These are phyloP conservation scores for human (Homo sapiens) DNA, from an alignment of 2,113 vertebrate species.

Conservation along the genomic window GRCh38 chr7:131213001-131213500, in stretches of 20 bases:
- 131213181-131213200: neutral
- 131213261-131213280: slow-evolving; percentile 3
- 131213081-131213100: slow-evolving; percentile 21
- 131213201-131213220: neutral
- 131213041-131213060: neutral
- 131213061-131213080: neutral
- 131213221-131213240: neutral
- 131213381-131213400: slow-evolving; percentile 37
- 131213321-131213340: neutral
- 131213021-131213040: neutral
- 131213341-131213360: neutral
- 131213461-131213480: neutral
- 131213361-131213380: neutral
- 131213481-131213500: neutral
- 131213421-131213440: slow-evolving; percentile 40
- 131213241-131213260: slow-evolving; percentile 4
- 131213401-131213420: slow-evolving; percentile 2
- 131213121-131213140: slow-evolving; percentile 20
- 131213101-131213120: slow-evolving; percentile 16
- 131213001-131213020: neutral
- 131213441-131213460: neutral
- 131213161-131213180: neutral
- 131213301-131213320: neutral
- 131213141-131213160: slow-evolving; percentile 3
- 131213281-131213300: slow-evolving; percentile 14